Base-by-base conservation (phyloP, 2,113 vertebrate genomes). In the Platysternon megacephalum region DNA sequence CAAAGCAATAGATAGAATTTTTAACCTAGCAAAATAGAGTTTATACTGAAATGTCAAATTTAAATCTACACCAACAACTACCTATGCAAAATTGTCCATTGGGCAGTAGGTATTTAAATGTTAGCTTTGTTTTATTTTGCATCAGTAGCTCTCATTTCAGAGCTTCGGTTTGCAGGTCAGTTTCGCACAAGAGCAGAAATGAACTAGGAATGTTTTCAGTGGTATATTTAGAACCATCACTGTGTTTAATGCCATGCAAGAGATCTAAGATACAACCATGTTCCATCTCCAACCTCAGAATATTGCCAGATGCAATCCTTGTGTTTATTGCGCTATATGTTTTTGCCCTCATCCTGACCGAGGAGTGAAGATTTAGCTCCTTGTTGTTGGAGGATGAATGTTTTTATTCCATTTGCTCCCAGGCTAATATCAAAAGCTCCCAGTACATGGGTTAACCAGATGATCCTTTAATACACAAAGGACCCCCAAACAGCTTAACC, bases 391-490 rank as follows among this genome's bases (percentile, higher is more conserved):
- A 95, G 96, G 96, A 97, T 97, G 91, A 95, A 94, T 65, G 94
- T 95, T 97, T 97, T 97, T 85, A 92, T 97, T 97, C 96, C 87
- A 92, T 95, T 96, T 96, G 94, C 95, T 98, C 94, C 96, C 93
- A 94, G 97, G 97, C 96, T 90, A 82, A 92, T 93, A 97, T 97
- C 97, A 94, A 97, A 97, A 97, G 94, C 97, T 96, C 89, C 92
- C 86, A 93, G 87, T 94, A 91, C 96, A 89, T 56, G 97, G 97
- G 98, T 98, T 98, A 98, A 98, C 98, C 97, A 98, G 97, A 98
- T 98, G 98, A 98, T 98, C 98, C 97, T 97, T 97, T 97, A 98
- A 97, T 97, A 97, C 97, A 98, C 97, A 98, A 98, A 98, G 97
- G 97, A 97, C 94, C 96, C 97, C 97, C 97, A 97, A 97, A 97